A percentile compares a stretch with the other conserved stretches of the same genome.
phyloP scores from a whole-genome alignment of 2,797 vertebrate genomes.

The Liparis tanakae region DNA sequence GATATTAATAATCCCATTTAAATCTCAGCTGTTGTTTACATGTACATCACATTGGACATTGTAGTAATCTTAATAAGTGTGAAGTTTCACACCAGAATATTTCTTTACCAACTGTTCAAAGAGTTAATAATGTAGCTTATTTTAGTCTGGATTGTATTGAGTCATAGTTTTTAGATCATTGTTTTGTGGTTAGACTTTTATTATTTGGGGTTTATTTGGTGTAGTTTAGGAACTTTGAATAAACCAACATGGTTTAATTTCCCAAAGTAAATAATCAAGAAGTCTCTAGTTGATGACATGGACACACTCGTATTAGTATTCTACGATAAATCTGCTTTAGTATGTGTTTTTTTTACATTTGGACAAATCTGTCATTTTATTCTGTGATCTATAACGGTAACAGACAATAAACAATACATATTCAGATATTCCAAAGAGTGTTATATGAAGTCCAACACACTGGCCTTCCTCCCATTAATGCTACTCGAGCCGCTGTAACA shows the following conservation, averaged over 20 bases:
- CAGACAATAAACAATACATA: not conserved
- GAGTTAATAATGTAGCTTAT: not conserved
- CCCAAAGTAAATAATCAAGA: slow-evolving; percentile 1
- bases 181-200: not conserved
- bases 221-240: not conserved
- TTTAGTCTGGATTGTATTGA: not conserved
- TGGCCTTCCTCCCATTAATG: slow-evolving; percentile 17
- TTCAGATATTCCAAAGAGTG: not conserved
- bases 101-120: not conserved
- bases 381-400: not conserved
- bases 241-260: not conserved
- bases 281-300: not conserved
- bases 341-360: not conserved
- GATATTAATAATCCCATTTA: not conserved
- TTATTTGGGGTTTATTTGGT: not conserved
- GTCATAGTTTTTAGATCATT: not conserved
- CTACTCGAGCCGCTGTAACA: slow-evolving; percentile 55
- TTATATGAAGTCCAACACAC: not conserved
- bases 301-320: not conserved
- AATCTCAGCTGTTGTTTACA: not conserved
- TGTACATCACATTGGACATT: no score
- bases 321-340: not conserved
- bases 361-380: not conserved
- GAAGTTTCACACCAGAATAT: not conserved
- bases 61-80: not conserved